Conservation (phyloP, 2,888 invertebrate genomes). For the Acrobasis consociella region DNA sequence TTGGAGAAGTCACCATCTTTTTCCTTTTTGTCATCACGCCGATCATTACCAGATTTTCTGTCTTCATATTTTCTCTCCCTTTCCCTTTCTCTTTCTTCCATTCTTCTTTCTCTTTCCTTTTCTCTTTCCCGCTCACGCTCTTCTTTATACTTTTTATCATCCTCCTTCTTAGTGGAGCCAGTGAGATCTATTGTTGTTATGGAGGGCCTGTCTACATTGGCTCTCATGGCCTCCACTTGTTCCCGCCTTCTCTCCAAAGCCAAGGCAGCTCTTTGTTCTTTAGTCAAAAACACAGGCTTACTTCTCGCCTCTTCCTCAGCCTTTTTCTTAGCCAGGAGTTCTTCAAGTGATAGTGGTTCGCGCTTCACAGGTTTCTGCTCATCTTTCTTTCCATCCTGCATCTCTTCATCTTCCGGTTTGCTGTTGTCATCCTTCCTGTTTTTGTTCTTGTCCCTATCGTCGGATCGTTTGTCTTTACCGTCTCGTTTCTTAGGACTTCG, state of each 20-base stretch:
- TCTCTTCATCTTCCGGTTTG: constrained; percentile 63
- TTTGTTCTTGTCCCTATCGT: constrained; percentile 73
- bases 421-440: constrained; percentile 58
- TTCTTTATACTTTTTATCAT: constrained; percentile 66
- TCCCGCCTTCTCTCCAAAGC: constrained; percentile 95
- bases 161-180: constrained; percentile 77
- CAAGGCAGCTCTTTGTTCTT: constrained; percentile 95
- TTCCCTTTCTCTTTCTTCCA: constrained; percentile 84
- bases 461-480: constrained; percentile 61
- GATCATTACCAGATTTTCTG: constrained; percentile 75
- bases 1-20: constrained; percentile 78
- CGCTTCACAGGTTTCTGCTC: constrained; percentile 66
- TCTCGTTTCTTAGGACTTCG: constrained; percentile 72
- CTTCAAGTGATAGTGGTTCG: constrained; percentile 97
- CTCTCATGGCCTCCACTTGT: constrained; percentile 92
- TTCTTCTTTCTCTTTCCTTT: constrained; percentile 59
- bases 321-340: constrained; percentile 96
- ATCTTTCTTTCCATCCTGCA: constrained; percentile 61
- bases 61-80: constrained; percentile 77
- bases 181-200: constrained; percentile 74
- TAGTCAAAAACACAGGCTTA: constrained; percentile 98
- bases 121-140: constrained; percentile 73
- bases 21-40: constrained; percentile 73
- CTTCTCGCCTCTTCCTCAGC: constrained; percentile 97
- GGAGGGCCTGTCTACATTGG: constrained; percentile 80